Conservation (phyloP, 2,797 vertebrate species). For the Paramormyrops hopkinsi region DNA sequence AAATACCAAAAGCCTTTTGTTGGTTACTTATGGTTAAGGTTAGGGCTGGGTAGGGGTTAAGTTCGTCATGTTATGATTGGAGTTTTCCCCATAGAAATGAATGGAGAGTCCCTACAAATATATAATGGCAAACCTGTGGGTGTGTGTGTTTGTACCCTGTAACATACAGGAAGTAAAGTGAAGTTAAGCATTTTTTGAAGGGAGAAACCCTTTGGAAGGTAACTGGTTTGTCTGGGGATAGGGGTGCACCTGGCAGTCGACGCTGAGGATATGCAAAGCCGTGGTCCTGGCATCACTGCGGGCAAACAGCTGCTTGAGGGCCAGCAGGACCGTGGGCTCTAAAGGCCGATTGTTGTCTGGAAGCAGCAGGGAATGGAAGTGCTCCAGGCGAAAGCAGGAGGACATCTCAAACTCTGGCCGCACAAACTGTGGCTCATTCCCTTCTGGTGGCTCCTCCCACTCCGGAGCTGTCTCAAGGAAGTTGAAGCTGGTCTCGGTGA, state of each 20-base stretch:
- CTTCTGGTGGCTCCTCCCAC: conserved; percentile 21
- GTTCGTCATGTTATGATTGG: background rate
- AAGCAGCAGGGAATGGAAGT: conserved; percentile 65
- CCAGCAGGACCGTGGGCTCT: conserved; percentile 58
- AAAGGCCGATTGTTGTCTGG: conserved; percentile 72
- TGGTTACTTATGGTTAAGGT: background rate
- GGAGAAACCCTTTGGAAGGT: background rate
- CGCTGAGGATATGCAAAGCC: conserved; percentile 71
- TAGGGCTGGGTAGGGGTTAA: background rate
- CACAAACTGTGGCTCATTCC: conserved; percentile 53
- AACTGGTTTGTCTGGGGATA: background rate
- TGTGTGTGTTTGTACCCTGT: background rate
- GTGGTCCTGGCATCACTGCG: conserved; percentile 54
- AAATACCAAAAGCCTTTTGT: no score
- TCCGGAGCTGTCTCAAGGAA: conserved; percentile 61
- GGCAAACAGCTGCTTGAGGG: conserved; percentile 67
- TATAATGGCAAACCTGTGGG: background rate
- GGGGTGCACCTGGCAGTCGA: conserved; percentile 71
- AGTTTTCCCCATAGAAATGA: background rate
- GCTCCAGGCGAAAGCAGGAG: conserved; percentile 62
- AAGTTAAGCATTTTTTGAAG: background rate
- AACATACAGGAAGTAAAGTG: background rate
- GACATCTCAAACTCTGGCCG: conserved; percentile 61
- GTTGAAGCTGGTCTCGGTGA: conserved; percentile 67
- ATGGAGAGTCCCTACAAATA: background rate